A percentile compares a stretch with the other conserved stretches of the same genome.
Evolutionary conservation across 2,113 vertebrate species (phyloP).

Genomic region (Leptodactylus fuscus): DNA sequence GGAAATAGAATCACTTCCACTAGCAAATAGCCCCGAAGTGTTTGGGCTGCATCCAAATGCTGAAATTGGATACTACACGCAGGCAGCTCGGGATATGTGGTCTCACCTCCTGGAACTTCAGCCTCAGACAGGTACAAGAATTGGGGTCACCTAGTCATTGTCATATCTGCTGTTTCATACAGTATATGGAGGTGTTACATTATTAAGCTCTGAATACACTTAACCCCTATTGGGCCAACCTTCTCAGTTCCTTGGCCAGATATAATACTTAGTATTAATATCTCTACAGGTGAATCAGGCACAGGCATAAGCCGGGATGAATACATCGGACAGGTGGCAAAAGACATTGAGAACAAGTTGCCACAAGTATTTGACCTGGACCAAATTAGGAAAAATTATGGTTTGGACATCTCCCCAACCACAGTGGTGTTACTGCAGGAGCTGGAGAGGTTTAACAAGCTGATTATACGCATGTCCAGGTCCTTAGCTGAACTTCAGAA

Average conservation of each 20-base stretch:
- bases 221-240: too few relatives aligned
- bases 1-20: conserved; percentile 86
- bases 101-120: conserved; percentile 88
- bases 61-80: conserved; percentile 92
- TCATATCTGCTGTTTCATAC: not conserved
- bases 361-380: conserved; percentile 84
- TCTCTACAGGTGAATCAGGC: conserved; percentile 81
- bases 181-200: too few relatives aligned
- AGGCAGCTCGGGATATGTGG: conserved; percentile 88
- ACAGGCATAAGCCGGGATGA: conserved; percentile 85
- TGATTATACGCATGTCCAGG: conserved; percentile 79
- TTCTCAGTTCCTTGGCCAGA: too few relatives aligned
- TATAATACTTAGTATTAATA: not conserved
- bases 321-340: conserved; percentile 85
- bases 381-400: conserved; percentile 79
- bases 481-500: conserved; percentile 86
- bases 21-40: conserved; percentile 87
- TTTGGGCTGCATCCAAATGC: conserved; percentile 91
- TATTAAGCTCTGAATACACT: too few relatives aligned
- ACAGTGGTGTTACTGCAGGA: conserved; percentile 94
- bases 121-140: conserved; percentile 84
- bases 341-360: conserved; percentile 89
- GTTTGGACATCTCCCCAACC: conserved; percentile 76
- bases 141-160: not conserved
- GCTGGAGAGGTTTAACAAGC: conserved; percentile 89